phyloP scores from a whole-genome alignment of 2,113 vertebrate genomes.

The Sorex fumeus region DNA sequence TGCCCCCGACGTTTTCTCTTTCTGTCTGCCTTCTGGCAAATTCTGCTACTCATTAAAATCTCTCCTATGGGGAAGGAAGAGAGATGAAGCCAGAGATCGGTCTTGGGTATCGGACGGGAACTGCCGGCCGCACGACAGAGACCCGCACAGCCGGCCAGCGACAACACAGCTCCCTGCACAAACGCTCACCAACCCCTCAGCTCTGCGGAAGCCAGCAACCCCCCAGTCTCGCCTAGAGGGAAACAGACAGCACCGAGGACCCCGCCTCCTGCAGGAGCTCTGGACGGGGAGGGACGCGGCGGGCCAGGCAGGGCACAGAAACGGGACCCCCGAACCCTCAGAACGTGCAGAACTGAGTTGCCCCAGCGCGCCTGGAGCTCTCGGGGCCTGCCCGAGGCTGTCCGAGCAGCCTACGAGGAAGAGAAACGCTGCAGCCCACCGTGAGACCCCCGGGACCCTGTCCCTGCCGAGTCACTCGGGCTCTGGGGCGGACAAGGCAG shows the following conservation, averaged over 20 bases:
- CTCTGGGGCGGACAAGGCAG: too few species aligned
- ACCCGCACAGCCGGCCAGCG: not conserved
- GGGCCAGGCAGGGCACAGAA: not conserved
- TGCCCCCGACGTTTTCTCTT: slow-evolving; percentile 8
- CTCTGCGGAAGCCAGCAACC: not conserved
- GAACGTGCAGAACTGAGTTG: too few species aligned
- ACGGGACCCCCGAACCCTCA: not conserved
- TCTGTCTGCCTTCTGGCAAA: slow-evolving; percentile 32
- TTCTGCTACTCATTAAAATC: slow-evolving; percentile 65
- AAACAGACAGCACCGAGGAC: not conserved
- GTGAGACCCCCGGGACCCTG: too few species aligned
- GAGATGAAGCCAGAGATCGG: not conserved
- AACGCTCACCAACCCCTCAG: not conserved
- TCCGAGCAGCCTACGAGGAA: too few species aligned
- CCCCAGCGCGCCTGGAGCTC: too few species aligned
- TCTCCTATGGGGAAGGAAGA: not conserved
- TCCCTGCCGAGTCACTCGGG: too few species aligned
- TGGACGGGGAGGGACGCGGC: too few species aligned
- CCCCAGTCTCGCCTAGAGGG: not conserved
- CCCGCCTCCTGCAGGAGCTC: not conserved
- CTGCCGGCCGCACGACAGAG: too few species aligned
- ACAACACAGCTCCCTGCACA: not conserved
- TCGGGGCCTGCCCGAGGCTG: too few species aligned
- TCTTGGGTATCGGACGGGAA: not conserved
- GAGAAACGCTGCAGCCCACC: too few species aligned